Evolutionary conservation across 2,888 invertebrate genomes (phyloP), one percentile per base, ranked within the genome.

Genomic region (Encarsia formosa): DNA sequence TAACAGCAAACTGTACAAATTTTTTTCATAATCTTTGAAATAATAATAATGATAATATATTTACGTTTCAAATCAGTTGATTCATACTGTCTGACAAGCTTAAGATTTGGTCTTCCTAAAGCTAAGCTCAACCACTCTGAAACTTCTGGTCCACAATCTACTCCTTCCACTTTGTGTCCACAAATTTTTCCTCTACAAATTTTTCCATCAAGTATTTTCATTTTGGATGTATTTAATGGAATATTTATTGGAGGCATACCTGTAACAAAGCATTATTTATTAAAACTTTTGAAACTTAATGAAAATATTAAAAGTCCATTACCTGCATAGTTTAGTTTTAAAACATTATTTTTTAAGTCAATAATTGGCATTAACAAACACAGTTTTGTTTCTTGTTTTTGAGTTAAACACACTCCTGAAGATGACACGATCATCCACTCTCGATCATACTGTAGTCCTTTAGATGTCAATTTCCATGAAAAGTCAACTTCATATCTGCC

Each of bases 361-460:
- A 96, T 80, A 35, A 67, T 66, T 1, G 96, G 94, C 60, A 75
- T 78, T 45, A 97, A 81, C 57, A 88, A 75, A 70, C 93, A 92
- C 72, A 98, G 79, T 58, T 80, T 80, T 2, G 87, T 80, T 63
- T 86, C 84, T 54, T 87, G 83, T 74, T 97, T 96, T 73, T 96
- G 95, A 2, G 92, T 94, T 46, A 97, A 75, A 54, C 89, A 87
- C 54, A 88, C 82, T 15, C 94, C 94, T 64, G 83, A 80, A 8
- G 83, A 81, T 63, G 85, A 88, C 6, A 92, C 81, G 54, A 98
- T 85, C 91, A 96, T 92, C 94, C 95, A 98, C 66, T 88, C 84
- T 60, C 97, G 81, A 74, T 98, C 98, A 71, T 86, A 92, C 65
- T 85, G 79, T 26, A 98, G 79, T 0, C 97, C 97, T 64, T 84